Base-by-base conservation (phyloP, 2,888 invertebrate species). In the Machimus rusticus region DNA sequence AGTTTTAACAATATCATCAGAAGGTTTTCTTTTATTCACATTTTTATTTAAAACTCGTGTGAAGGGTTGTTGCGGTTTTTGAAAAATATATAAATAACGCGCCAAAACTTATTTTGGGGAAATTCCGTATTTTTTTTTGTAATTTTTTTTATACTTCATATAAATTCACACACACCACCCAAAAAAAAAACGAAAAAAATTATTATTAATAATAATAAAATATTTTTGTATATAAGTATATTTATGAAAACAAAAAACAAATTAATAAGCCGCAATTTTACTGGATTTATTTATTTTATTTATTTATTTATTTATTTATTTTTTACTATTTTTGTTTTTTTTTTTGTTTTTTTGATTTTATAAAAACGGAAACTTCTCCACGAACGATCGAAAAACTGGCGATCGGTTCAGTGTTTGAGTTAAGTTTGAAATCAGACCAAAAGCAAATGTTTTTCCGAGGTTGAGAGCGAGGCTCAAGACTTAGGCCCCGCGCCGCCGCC, bases 321-420 rank as follows among this genome's bases (percentile, higher is more conserved):
- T 34, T 34, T 1, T 34, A 5, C 5, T 46, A 46, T 46, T 46
- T 46, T 8, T 46, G 1, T 9, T 43, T 43, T 14, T 43, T 43
- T 43, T 5, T 8, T 4, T 5, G 2, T 39, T 16, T 51, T 51
- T 14, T 51, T 51, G 46, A 12, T 51, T 51, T 51, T 51, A 51
- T 14, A n/a, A 51, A 39, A 39, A 8, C 9, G 39, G 39, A 39
- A 39, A 39, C 39, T 39, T 39, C 51, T n/a, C 28, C 66, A 23
- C 66, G 66, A 79, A 51, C 51, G 51, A 51, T 51, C 79, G 28
- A 79, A 79, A 79, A 79, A 39, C 79, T 84, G 84, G 84, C 39
- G 85, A 43, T 85, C 85, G n/a, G 74, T 74, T 85, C 85, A 74
- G 74, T 85, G 85, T 85, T 85, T 85, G 74, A 46, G 85, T 74